Evolutionary conservation across 2,888 invertebrate genomes (phyloP).

Genomic region (Lycophotia porphyrea): DNA sequence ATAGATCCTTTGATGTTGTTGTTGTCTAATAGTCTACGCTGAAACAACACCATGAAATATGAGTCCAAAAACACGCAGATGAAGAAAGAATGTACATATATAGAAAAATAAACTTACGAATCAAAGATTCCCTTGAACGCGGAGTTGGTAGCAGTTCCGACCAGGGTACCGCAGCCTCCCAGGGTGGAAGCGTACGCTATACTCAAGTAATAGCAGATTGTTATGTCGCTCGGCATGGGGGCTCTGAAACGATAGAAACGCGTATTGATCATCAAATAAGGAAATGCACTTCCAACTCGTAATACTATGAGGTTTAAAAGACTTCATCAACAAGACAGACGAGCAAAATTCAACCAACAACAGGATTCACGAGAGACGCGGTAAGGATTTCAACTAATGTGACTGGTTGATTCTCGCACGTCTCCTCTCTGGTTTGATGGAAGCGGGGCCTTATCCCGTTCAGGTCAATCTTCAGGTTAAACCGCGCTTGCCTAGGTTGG

Average conservation of each 20-base stretch:
- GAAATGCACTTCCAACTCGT: too few species aligned
- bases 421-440: too few species aligned
- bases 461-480: too few species aligned
- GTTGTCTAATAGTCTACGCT: background rate
- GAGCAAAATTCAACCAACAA: too few species aligned
- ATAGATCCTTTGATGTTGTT: too few species aligned
- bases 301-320: too few species aligned
- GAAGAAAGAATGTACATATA: background rate
- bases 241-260: constrained; percentile 76
- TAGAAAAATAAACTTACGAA: constrained; percentile 83
- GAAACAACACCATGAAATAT: background rate
- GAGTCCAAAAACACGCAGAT: background rate
- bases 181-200: constrained; percentile 95
- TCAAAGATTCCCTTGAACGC: constrained; percentile 95
- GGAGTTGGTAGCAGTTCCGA: constrained; percentile 95
- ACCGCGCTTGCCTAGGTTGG: too few species aligned
- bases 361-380: too few species aligned
- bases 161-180: constrained; percentile 94
- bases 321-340: too few species aligned
- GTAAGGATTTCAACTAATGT: too few species aligned
- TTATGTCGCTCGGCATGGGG: constrained; percentile 93
- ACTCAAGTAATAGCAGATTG: constrained; percentile 94
- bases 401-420: too few species aligned
- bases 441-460: too few species aligned
- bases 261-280: background rate